Evolutionary conservation across 2,113 vertebrate species (phyloP).

Genomic region (Rhineura floridana): DNA sequence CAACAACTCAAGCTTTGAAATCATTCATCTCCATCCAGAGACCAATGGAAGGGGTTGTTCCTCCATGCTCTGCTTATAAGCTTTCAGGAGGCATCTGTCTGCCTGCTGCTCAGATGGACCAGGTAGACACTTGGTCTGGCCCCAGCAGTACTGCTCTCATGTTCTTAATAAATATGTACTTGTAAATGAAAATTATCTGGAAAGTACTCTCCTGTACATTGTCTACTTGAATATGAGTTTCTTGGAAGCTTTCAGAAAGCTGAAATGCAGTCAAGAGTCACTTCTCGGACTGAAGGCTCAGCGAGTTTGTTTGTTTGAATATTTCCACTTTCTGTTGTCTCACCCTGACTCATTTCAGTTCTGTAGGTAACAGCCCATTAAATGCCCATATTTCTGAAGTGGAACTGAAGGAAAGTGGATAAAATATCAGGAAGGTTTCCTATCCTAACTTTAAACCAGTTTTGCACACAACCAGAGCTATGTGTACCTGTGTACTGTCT

Average conservation of each 20-base stretch:
- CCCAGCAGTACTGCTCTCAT: no score
- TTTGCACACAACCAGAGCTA: neutral
- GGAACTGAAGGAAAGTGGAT: neutral
- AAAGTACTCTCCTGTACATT: neutral
- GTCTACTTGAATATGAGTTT: neutral
- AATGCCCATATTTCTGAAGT: neutral
- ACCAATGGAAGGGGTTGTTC: neutral
- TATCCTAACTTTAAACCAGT: conserved; percentile 1
- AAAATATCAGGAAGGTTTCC: neutral
- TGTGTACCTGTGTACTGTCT: neutral
- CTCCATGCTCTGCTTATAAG: neutral
- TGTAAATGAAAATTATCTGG: neutral
- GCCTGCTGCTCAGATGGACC: neutral
- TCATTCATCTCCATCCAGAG: neutral
- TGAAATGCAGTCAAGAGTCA: neutral
- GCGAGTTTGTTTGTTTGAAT: neutral
- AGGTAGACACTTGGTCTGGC: neutral
- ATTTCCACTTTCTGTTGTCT: accelerated
- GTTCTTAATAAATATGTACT: neutral
- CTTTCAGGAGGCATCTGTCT: neutral
- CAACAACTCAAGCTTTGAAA: neutral
- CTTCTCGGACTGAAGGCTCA: neutral
- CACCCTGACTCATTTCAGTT: neutral
- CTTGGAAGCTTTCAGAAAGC: neutral
- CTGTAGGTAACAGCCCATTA: neutral